phyloP scores from a whole-genome alignment of 23 tunicate species.

The Halocynthia aurantium region DNA sequence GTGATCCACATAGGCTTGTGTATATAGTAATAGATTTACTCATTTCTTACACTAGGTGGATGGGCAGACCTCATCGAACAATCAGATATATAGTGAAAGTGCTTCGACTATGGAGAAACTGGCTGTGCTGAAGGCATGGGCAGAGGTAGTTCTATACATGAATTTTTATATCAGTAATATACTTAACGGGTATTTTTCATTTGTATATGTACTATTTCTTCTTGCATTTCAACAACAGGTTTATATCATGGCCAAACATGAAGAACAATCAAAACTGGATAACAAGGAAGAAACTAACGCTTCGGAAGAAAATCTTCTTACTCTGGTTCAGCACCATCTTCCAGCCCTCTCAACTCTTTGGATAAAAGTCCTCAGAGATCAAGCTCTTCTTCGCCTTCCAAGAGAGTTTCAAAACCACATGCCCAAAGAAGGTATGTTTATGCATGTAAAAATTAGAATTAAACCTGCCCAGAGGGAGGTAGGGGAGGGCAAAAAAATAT shows the following conservation, averaged over 20 bases:
- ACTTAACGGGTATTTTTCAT: background rate
- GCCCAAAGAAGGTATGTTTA: conserved; percentile 50
- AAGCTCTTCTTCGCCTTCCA: conserved; percentile 70
- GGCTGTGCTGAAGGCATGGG: conserved; percentile 88
- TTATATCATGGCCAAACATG: conserved; percentile 40
- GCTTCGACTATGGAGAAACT: conserved; percentile 82
- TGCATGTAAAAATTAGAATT: too few species aligned
- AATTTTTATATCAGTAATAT: background rate
- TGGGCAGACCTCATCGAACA: background rate
- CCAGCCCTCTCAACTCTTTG: conserved; percentile 47
- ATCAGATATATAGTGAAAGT: conserved; percentile 58
- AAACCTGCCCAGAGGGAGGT: too few species aligned
- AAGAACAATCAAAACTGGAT: conserved; percentile 3
- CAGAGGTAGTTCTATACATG: conserved; percentile 41
- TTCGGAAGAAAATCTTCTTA: conserved; percentile 29
- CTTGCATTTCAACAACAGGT: conserved; percentile 25
- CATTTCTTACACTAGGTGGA: too few species aligned
- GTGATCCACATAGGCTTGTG: too few species aligned
- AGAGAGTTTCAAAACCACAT: conserved; percentile 41
- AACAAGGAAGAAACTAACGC: background rate
- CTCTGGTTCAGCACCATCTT: conserved; percentile 72
- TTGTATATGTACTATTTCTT: background rate
- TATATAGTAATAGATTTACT: too few species aligned
- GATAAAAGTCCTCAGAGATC: conserved; percentile 63
- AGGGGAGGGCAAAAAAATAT: too few species aligned